These are phyloP conservation scores for Anhinga anhinga DNA, from an alignment of 2,113 vertebrate genomes.

Conservation along the genomic window DNA sequence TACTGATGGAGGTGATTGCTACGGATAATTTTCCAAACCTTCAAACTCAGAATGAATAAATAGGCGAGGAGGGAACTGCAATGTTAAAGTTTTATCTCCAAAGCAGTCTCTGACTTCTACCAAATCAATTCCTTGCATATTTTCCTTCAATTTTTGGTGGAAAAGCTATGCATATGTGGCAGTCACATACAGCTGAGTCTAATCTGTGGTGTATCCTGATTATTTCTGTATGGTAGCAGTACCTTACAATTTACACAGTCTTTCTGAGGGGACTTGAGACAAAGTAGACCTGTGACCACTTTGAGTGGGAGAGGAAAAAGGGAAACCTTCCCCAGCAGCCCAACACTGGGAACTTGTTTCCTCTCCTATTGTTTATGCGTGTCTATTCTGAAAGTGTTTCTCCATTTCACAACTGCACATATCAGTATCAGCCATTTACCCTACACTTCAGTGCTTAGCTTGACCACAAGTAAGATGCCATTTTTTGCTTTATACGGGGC, in stretches of 20 bases:
- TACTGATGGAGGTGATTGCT: neutral
- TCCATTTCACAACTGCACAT: neutral
- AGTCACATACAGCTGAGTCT: neutral
- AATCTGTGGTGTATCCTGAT: neutral
- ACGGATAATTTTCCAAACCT: neutral
- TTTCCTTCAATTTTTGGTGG: neutral
- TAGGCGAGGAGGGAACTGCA: neutral
- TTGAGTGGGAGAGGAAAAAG: neutral
- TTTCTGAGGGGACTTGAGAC: neutral
- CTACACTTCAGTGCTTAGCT: neutral
- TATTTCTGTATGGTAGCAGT: neutral
- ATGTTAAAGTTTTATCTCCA: neutral
- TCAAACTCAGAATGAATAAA: neutral
- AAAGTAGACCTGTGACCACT: neutral
- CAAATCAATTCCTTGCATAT: neutral
- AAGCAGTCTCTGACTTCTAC: neutral
- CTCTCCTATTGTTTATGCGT: neutral
- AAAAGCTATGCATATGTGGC: neutral
- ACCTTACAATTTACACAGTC: neutral
- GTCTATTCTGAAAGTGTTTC: neutral
- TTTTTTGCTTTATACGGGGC: neutral
- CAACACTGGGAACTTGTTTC: neutral
- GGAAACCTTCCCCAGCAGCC: neutral
- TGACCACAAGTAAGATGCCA: neutral
- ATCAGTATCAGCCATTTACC: neutral